Percentiles rank a stretch among this genome's conserved stretches.
Evolutionary conservation across 2,113 vertebrate species (phyloP).

Genomic region (Ophthalmolycus amberensis): DNA sequence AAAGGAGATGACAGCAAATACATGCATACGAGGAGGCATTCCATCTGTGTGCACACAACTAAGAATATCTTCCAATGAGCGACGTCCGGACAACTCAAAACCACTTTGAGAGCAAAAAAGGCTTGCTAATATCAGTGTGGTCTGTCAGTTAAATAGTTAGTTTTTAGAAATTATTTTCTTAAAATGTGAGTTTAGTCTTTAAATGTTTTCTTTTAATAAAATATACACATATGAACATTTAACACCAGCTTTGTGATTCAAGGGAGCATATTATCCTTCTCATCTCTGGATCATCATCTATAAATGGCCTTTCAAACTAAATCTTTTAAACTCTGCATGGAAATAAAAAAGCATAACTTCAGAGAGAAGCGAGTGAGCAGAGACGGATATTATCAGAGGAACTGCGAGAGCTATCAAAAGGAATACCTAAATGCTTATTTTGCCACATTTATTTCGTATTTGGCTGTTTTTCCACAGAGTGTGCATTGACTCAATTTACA

Average conservation of each 20-base stretch:
- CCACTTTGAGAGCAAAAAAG: conserved; percentile 13
- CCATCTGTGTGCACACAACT: conserved; percentile 44
- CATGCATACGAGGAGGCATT: conserved; percentile 40
- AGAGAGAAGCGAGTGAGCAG: not conserved
- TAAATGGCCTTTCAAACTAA: conserved; percentile 29
- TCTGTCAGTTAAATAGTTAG: conserved; percentile 67
- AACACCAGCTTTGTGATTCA: conserved; percentile 63
- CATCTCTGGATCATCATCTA: conserved; percentile 27
- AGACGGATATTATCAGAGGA: conserved; percentile 9
- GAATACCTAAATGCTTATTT: conserved; percentile 66
- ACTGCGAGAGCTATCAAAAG: conserved; percentile 34
- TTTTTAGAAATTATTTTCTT: conserved; percentile 56
- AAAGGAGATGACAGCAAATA: conserved; percentile 38
- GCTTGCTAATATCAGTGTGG: conserved; percentile 47
- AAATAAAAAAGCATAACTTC: not conserved
- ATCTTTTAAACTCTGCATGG: conserved; percentile 24
- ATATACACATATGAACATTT: conserved; percentile 75
- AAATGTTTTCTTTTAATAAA: conserved; percentile 58
- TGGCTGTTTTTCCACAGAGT: conserved; percentile 38
- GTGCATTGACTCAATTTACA: conserved; percentile 9
- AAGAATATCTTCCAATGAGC: conserved; percentile 36
- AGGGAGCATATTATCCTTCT: conserved; percentile 18
- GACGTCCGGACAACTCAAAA: conserved; percentile 32
- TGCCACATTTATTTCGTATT: conserved; percentile 52
- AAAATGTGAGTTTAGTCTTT: conserved; percentile 61